Evolutionary conservation across 2,113 vertebrate genomes (phyloP), one percentile per base, ranked within the genome.

Genomic region (Corythornis vintsioides): DNA sequence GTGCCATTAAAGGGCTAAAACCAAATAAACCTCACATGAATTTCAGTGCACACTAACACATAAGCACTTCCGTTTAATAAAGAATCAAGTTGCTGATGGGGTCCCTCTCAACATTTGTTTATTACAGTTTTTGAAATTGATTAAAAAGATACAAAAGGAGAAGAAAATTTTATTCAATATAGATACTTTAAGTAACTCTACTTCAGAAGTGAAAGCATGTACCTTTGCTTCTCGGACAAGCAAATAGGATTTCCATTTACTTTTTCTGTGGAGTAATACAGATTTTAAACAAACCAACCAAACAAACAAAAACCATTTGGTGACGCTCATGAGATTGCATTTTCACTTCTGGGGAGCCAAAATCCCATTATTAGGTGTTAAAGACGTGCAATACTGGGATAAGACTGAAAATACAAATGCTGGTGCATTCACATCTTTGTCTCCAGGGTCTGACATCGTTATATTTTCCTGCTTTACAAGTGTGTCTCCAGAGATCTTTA

Each of bases 171-270:
- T 85, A 57, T 99, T 99, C 83, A 33, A 80, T 56, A 83, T 71
- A 60, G 96, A 93, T 11, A 45, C 43, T 78, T 89, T 83, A 35
- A 86, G 75, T 42, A 50, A 29, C 48, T 83, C 94, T 31, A 53
- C 76, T 63, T 86, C 96, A 4, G 96, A 96, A 70, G 94, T 96
- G 69, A 98, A 98, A 79, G 93, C 91, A 7, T 98, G 99, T 66
- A 92, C 98, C 12, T 99, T 99, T 96, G 97, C 99, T 78, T 99
- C 99, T 2, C 99, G 99, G 99, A 99, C 99, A 98, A 99, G 99
- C 99, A 98, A 96, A 60, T 33, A 65, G 13, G 33, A 48, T 53
- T 52, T 29, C 72, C 5, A 11, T 67, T 73, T 74, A 7, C 24
- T 78, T 89, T 52, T 64, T 31, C 43, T 67, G 16, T 7, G 2